Conservation (phyloP, 1,140 invertebrate species). For the Danaus melanippus region DNA sequence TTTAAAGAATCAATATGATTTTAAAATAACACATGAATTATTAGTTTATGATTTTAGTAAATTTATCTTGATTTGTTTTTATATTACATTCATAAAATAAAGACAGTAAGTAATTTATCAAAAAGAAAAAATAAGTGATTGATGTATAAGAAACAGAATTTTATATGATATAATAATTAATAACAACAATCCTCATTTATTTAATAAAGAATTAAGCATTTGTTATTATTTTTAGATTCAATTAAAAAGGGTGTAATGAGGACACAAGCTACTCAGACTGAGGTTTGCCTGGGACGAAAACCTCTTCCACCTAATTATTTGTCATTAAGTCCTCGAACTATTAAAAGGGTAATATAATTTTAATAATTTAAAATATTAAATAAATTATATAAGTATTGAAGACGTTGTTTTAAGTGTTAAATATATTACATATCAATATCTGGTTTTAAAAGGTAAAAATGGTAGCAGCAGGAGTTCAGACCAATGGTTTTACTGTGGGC, state of each 20-base stretch:
- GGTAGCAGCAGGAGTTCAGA: conserved; percentile 91
- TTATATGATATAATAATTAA: no score
- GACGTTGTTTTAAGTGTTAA: no score
- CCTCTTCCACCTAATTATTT: conserved; percentile 80
- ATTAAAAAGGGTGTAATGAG: conserved; percentile 89
- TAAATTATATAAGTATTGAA: background rate
- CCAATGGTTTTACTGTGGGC: conserved; percentile 80
- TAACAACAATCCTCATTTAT: no score
- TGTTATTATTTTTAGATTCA: conserved; percentile 74
- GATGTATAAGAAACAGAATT: no score
- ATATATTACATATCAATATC: background rate
- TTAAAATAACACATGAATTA: no score
- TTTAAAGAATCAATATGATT: no score
- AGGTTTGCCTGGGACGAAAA: conserved; percentile 79
- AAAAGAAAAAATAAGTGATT: no score
- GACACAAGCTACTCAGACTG: conserved; percentile 94
- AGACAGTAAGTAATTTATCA: no score
- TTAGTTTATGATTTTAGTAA: no score
- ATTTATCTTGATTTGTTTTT: no score
- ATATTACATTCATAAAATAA: no score
- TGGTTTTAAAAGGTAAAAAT: conserved; percentile 78
- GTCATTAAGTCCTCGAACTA: conserved; percentile 82
- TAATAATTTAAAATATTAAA: conserved; percentile 1
- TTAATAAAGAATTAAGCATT: no score
- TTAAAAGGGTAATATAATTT: conserved; percentile 73